Evolutionary conservation across 2,113 vertebrate species (phyloP).

Genomic region (Xiphorhynchus elegans): DNA sequence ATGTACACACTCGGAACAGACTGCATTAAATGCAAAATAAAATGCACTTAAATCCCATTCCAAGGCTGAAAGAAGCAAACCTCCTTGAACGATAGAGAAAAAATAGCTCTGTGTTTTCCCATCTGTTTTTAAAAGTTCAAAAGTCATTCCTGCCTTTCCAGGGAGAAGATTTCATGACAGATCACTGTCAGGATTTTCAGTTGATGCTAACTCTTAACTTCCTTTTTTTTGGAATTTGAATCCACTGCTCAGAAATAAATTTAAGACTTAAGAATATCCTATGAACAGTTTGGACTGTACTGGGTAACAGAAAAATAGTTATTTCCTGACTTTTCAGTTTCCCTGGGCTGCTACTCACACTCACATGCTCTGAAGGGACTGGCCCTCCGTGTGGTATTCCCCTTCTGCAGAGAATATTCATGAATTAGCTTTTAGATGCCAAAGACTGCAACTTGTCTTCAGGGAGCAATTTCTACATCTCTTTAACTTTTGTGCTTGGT

Average conservation of each 20-base stretch:
- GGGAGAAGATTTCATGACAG: background rate
- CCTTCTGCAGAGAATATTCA: conserved; percentile 21
- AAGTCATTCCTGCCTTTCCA: background rate
- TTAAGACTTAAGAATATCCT: background rate
- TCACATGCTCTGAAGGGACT: background rate
- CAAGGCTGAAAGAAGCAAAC: conserved; percentile 39
- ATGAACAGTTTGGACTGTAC: background rate
- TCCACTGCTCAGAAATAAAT: background rate
- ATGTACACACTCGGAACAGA: conserved; percentile 26
- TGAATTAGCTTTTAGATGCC: conserved; percentile 15
- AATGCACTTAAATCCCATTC: conserved; percentile 52
- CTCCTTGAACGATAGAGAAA: conserved; percentile 12
- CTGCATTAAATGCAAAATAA: conserved; percentile 61
- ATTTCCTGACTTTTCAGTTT: background rate
- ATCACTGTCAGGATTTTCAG: background rate
- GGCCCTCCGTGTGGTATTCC: background rate
- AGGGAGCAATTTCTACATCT: conserved; percentile 3
- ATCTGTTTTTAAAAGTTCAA: background rate
- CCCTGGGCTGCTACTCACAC: background rate
- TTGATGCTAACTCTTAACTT: background rate
- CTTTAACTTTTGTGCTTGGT: conserved; percentile 18
- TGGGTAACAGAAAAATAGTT: background rate
- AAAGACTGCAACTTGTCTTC: background rate
- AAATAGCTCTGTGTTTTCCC: background rate
- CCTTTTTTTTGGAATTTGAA: background rate